Evolutionary conservation across 2,888 invertebrate species (phyloP), one percentile per base, ranked within the genome.

Genomic region (Cactoblastis cactorum): DNA sequence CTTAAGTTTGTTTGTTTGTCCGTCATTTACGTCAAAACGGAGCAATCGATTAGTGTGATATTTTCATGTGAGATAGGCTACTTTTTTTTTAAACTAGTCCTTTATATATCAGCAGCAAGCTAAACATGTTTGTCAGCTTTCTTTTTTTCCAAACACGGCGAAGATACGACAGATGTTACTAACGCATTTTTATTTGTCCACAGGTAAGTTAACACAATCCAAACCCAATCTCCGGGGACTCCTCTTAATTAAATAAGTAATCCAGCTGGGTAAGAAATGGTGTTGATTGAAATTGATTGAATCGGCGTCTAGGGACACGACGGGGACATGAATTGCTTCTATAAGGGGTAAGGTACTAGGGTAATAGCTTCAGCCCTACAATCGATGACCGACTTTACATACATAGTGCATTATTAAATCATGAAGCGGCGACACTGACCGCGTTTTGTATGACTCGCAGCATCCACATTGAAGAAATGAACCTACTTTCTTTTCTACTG

Each of bases 401-500:
- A 51, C 51, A 49, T 50, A 45, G 49, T 54, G 53, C 59, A 72
- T 72, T 67, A 74, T 67, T 69, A 71, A 75, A 75, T 71, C 67
- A 75, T 70, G 60, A 63, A 66, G 63, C 56, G 53, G 53, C 69
- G 69, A 74, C 76, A 75, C 61, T 80, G 84, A 71, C 83, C 85
- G 81, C 80, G 69, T 75, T 80, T 74, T 59, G 62, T 57, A 38
- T 14, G 56, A 63, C 59, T 63, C 74, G 74, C 84, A 86, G 78
- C 82, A 80, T 82, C 83, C 69, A 73, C 67, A 63, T 59, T 61
- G 61, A 71, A 77, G 80, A 83, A 84, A 84, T 78, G 84, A 81
- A 72, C 82, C 84, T 82, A 86, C 86, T 86, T 87, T 84, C 85
- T 85, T 58, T 85, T 80, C 75, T 70, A 74, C 75, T 80, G 80